phyloP scores from a whole-genome alignment of 2,113 vertebrate species.

The Amphilophus citrinellus region DNA sequence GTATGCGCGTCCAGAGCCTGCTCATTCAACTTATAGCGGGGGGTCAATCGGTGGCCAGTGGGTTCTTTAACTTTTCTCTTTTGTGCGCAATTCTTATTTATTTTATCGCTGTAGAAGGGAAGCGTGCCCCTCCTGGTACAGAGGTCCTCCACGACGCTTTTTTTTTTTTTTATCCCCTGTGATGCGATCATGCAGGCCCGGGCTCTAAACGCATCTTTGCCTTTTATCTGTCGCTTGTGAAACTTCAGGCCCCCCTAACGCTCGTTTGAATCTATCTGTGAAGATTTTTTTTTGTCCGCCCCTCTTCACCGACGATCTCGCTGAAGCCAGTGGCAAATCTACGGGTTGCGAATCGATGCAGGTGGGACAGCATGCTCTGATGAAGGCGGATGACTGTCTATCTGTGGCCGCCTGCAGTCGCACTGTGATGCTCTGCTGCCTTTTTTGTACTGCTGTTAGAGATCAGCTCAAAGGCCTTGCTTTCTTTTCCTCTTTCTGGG shows the following conservation, averaged over 20 bases:
- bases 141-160: conserved; percentile 27
- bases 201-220: conserved; percentile 19
- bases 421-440: conserved; percentile 39
- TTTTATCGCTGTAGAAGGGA: background rate
- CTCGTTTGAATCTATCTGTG: background rate
- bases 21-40: background rate
- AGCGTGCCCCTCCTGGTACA: conserved; percentile 5
- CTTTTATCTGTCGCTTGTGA: background rate
- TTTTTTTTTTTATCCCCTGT: background rate
- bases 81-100: conserved; percentile 2
- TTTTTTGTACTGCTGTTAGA: background rate
- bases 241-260: conserved; percentile 13
- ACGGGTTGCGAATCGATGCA: conserved; percentile 60
- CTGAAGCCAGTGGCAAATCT: conserved; percentile 47
- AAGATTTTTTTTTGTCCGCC: background rate
- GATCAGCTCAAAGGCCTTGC: background rate
- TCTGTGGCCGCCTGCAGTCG: conserved; percentile 37
- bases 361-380: conserved; percentile 63
- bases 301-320: conserved; percentile 9
- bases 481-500: background rate
- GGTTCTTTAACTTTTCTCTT: conserved; percentile 45
- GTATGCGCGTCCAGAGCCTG: rapidly evolving
- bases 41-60: background rate
- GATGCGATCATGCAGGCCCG: conserved; percentile 18
- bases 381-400: conserved; percentile 35